These are phyloP conservation scores for Heliconius erato DNA, from an alignment of 2,888 invertebrate species.

Conservation along the genomic window DNA sequence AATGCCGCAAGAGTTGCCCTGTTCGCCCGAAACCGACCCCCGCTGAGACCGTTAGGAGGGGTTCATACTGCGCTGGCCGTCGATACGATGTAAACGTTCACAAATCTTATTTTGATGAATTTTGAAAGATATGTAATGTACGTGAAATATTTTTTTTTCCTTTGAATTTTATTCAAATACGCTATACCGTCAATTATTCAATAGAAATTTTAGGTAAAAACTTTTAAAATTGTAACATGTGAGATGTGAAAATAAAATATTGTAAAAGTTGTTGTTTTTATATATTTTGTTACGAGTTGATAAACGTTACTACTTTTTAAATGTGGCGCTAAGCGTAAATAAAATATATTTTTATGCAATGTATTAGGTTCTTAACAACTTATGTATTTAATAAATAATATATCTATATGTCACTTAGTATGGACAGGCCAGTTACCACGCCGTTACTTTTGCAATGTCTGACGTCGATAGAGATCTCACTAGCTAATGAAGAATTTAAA, in stretches of 20 bases:
- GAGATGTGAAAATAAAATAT: background rate
- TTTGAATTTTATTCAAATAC: too few species aligned
- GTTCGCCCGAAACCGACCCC: conserved; percentile 46
- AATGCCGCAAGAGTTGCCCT: conserved; percentile 47
- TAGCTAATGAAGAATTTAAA: conserved; percentile 27
- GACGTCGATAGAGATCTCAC: conserved; percentile 45
- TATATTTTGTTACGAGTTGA: background rate
- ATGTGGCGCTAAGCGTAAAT: too few species aligned
- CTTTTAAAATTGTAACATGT: background rate
- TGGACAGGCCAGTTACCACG: conserved; percentile 15
- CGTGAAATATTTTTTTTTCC: too few species aligned
- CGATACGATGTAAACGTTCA: background rate
- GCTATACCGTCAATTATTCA: too few species aligned
- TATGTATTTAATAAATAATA: background rate
- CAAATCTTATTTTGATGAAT: background rate
- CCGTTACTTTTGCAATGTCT: conserved; percentile 41
- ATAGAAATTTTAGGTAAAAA: too few species aligned
- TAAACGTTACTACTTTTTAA: too few species aligned
- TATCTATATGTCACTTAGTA: conserved; percentile 25
- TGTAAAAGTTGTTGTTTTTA: too few species aligned
- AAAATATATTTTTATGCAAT: background rate
- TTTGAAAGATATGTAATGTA: background rate
- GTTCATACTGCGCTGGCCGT: conserved; percentile 26
- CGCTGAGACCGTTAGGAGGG: conserved; percentile 40
- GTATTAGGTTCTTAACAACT: conserved; percentile 15